Percentiles rank a stretch among this genome's conserved stretches.
Conservation (phyloP, 2,888 invertebrate species). For the Rhynchonema sp. region DNA sequence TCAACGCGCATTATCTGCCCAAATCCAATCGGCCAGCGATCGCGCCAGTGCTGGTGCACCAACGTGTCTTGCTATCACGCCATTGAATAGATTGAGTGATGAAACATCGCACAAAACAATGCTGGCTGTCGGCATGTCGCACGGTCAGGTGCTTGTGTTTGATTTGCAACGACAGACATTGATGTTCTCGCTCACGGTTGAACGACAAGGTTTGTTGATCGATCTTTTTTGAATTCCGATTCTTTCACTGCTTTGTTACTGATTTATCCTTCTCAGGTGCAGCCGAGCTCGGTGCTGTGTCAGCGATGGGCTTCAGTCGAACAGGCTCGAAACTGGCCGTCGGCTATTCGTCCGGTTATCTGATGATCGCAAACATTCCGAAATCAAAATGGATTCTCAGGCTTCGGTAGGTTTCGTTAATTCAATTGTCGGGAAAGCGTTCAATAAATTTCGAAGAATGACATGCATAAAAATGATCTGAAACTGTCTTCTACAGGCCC, state of each 20-base stretch:
- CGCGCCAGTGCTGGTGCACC: background rate
- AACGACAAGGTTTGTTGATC: background rate
- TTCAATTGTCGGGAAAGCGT: no score
- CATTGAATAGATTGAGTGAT: background rate
- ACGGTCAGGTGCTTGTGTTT: background rate
- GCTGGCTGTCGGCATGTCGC: background rate
- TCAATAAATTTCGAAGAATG: no score
- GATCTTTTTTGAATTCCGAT: no score
- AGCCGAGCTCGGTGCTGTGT: slow-evolving; percentile 22
- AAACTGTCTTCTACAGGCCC: slow-evolving; percentile 1
- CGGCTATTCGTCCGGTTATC: background rate
- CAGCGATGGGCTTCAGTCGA: background rate
- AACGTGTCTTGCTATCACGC: background rate
- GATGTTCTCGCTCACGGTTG: background rate
- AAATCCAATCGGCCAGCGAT: background rate
- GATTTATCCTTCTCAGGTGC: no score
- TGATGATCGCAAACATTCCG: background rate
- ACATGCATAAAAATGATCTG: background rate
- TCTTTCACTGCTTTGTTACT: no score
- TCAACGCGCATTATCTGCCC: background rate
- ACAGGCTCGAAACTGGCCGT: background rate
- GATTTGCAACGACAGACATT: background rate
- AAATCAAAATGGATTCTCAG: background rate
- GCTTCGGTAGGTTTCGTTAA: background rate
- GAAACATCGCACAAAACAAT: background rate